phyloP scores from a whole-genome alignment of 37 sponge, comb jelly and placozoan species.

The Aphrocallistes beatrix region DNA sequence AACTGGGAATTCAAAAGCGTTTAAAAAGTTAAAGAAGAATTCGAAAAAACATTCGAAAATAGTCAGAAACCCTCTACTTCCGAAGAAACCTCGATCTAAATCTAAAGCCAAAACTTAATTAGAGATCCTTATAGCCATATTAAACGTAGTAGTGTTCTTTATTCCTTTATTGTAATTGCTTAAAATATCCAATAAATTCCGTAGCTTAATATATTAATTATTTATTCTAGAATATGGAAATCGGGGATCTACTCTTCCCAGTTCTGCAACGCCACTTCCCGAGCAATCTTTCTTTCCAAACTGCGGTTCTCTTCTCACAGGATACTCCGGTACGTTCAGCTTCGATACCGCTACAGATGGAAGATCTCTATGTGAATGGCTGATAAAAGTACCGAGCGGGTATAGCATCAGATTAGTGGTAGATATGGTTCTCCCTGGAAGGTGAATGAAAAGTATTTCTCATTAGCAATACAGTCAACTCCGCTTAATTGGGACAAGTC shows the following conservation, averaged over 20 bases:
- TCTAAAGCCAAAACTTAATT: background rate
- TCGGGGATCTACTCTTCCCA: background rate
- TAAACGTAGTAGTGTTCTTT: background rate
- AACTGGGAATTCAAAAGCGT: background rate
- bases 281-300: background rate
- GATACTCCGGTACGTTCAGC: background rate
- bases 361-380: background rate
- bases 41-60: background rate
- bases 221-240: background rate
- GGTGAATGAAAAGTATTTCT: no score
- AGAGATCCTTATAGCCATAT: background rate
- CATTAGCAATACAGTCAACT: no score
- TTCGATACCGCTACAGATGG: background rate
- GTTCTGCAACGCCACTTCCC: background rate
- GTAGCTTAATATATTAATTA: background rate
- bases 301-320: background rate
- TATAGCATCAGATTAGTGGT: background rate
- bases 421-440: background rate
- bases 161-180: no score
- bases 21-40: background rate
- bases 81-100: background rate
- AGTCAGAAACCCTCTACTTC: background rate
- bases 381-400: background rate
- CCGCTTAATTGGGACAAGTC: no score
- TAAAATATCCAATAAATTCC: no score